Conservation (phyloP, 1,140 invertebrate species). For the Akabosia matsudoensis region DNA sequence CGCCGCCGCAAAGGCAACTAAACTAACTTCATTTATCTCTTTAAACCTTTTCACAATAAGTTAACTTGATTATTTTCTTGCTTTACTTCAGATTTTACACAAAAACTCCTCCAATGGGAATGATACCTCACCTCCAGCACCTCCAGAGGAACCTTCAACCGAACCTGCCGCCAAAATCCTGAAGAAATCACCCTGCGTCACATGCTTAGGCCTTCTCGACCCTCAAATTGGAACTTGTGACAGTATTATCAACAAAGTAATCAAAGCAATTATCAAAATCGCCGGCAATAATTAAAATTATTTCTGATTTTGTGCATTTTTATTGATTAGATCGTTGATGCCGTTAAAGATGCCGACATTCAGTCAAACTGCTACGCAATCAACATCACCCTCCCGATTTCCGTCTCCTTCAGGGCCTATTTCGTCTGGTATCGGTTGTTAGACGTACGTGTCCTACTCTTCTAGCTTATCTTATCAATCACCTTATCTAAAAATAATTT, state of each 20-base stretch:
- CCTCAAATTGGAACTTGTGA: conserved; percentile 52
- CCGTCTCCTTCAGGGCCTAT: conserved; percentile 54
- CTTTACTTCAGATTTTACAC: too few relatives aligned
- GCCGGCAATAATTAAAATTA: too few relatives aligned
- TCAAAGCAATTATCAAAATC: not conserved
- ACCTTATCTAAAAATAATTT: not conserved
- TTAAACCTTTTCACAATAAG: too few relatives aligned
- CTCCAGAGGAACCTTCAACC: too few relatives aligned
- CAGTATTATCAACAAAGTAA: conserved; percentile 41
- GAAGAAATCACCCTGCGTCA: conserved; percentile 54
- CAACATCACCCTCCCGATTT: conserved; percentile 55
- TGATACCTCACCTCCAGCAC: too few relatives aligned
- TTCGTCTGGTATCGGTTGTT: conserved; percentile 53
- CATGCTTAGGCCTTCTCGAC: conserved; percentile 65
- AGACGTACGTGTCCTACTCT: conserved; percentile 41
- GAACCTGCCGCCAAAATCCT: conserved; percentile 38
- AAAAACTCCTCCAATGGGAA: too few relatives aligned
- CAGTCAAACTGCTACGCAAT: conserved; percentile 55
- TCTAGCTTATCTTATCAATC: not conserved
- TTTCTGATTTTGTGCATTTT: not conserved
- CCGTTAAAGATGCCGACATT: conserved; percentile 50
- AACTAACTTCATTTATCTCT: too few relatives aligned
- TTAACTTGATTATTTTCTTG: too few relatives aligned
- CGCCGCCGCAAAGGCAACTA: conserved; percentile 6
- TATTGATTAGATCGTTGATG: conserved; percentile 51